phyloP scores from a whole-genome alignment of 2,888 invertebrate species.

The Operophtera brumata region DNA sequence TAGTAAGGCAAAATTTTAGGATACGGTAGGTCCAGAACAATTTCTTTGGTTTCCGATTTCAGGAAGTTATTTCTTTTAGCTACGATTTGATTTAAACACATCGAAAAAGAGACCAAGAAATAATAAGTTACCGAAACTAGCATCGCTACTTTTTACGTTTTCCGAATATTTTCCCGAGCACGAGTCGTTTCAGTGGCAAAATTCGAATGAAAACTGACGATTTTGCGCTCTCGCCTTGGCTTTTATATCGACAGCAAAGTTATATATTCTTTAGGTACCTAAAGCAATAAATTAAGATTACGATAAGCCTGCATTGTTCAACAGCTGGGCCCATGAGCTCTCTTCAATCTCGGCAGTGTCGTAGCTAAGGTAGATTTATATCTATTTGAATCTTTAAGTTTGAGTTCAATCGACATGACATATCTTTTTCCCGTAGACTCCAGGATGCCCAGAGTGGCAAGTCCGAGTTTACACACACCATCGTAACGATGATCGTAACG shows the following conservation, averaged over 20 bases:
- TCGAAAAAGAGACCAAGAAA: neutral
- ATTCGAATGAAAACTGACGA: conserved; percentile 40
- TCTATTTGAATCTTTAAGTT: no score
- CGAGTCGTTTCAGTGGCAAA: conserved; percentile 28
- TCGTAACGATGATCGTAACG: no score
- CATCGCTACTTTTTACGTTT: neutral
- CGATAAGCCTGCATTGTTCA: no score
- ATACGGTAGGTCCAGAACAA: conserved; percentile 37
- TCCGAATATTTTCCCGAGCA: conserved; percentile 12
- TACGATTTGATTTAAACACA: neutral
- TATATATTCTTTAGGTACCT: no score
- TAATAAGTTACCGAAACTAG: neutral
- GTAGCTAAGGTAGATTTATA: no score
- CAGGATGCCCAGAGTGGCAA: no score
- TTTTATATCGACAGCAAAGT: conserved; percentile 36
- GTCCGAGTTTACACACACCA: no score
- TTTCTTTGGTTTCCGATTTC: conserved; percentile 11
- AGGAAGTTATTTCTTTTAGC: conserved; percentile 6
- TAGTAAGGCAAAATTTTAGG: conserved; percentile 44
- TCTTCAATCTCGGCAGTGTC: no score
- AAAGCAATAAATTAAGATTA: no score
- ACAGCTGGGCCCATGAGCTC: no score
- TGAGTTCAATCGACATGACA: no score
- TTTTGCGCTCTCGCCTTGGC: conserved; percentile 25
- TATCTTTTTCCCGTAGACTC: no score